These are phyloP conservation scores for Lampris incognitus DNA, from an alignment of 2,113 vertebrate species.

Conservation along the genomic window DNA sequence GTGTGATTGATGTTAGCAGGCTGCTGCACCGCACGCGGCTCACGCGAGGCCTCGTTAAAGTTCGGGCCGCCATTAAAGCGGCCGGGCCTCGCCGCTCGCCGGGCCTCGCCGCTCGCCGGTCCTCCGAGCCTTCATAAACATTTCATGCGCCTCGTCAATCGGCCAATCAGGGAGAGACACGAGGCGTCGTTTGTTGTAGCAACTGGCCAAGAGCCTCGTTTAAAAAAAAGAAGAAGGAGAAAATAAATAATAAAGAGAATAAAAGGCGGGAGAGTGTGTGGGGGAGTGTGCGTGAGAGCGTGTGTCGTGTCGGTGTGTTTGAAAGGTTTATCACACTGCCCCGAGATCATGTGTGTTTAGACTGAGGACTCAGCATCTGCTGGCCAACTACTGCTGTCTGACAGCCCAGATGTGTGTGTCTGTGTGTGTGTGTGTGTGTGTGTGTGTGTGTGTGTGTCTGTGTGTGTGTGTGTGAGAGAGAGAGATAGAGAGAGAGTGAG, in stretches of 20 bases:
- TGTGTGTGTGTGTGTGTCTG: too few relatives aligned
- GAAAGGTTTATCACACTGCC: constrained; percentile 22
- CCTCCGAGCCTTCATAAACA: constrained; percentile 51
- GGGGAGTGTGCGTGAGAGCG: constrained; percentile 4
- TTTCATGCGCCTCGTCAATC: constrained; percentile 33
- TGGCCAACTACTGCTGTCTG: constrained; percentile 33
- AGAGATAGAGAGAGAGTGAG: not conserved
- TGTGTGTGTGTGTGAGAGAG: not conserved
- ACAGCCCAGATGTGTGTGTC: constrained; percentile 48
- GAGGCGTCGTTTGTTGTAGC: not conserved
- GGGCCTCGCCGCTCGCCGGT: not conserved
- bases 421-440: too few relatives aligned
- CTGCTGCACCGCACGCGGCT: constrained; percentile 43
- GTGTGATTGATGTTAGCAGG: constrained; percentile 39
- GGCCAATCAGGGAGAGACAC: not conserved
- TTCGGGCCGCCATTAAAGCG: constrained; percentile 45
- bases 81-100: not conserved
- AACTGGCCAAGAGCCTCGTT: constrained; percentile 5
- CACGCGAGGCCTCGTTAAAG: constrained; percentile 55
- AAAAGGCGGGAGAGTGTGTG: not conserved
- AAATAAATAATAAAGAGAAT: not conserved
- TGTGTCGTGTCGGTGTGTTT: constrained; percentile 14
- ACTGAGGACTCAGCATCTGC: constrained; percentile 49
- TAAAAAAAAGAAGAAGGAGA: too few relatives aligned
- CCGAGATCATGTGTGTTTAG: constrained; percentile 67